Evolutionary conservation across 2,888 invertebrate genomes (phyloP), one percentile per base, ranked within the genome.

Genomic region (Steinernema scapterisci): DNA sequence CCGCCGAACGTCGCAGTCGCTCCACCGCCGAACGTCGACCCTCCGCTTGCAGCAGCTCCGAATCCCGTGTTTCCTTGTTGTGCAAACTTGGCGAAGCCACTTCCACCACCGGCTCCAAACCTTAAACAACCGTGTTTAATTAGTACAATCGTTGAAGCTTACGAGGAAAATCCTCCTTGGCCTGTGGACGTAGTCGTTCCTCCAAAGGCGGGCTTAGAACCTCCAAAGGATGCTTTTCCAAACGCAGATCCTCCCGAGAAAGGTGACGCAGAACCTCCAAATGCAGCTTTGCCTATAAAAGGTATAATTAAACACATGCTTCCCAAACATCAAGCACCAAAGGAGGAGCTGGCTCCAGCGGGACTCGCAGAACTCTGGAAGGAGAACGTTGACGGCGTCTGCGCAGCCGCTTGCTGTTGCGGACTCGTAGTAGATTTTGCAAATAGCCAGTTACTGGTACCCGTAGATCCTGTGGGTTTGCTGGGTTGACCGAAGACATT

Each of bases 71-170:
- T 63, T 31, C 63, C 63, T 63, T 63, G 63, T 19, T 63, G 31
- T 1, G 63, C 63, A 31, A 63, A 63, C n/a, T 63, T 63, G 2
- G 63, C 63, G 19, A 63, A 63, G 13, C 63, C 63, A 3, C 63
- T 31, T 13, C 31, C 38, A 1, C 63, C 31, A 63, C 7, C 31
- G 3, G 63, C 23, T 7, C 27, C 63, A 25, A 63, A 63, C 16
- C 63, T 63, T 11, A 27, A 27, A n/a, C 9, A 31, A 23, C 13
- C 5, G 23, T 23, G 54, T 6, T 54, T 6, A 25, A 21, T 6
- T 9, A 23, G 54, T 21, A 54, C 7, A 19, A 48, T 54, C 19
- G 13, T 54, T 54, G 2, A 25, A n/a, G 27, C 63, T 31, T 16
- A 63, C 63, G 63, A 63, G 1, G 63, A 9, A 31, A 63, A 63